Base-by-base conservation (phyloP, 2,113 vertebrate genomes). In the Zingel zingel region DNA sequence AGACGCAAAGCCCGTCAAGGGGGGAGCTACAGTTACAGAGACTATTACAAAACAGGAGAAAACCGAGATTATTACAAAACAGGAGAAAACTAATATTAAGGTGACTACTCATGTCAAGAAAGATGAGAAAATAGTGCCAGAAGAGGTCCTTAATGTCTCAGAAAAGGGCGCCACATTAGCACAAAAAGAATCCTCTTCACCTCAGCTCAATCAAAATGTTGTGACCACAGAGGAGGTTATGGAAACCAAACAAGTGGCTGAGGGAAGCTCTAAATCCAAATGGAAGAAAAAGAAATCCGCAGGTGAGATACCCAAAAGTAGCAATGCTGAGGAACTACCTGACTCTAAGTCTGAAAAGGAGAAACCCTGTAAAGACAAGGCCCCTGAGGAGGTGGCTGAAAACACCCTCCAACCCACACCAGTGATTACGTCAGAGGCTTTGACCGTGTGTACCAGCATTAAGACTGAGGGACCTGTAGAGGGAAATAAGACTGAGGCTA, bases 261-360 rank as follows among this genome's bases (percentile, higher is more conserved):
- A 91, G 15, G 85, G 74, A 65, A 89, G 57, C 48, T 83, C 91
- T 43, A 94, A 93, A 87, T 90, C 92, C 19, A 93, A 93, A 66
- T 86, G 83, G 71, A 94, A 94, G 87, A 94, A 94, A 89, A 94
- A 92, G 84, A 94, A 92, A 86, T 91, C 89, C 61, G 65, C 69
- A 67, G 69, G 27, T 63, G 93, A 92, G 33, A 90, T 6, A 21
- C 30, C 63, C 1, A 89, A 90, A 70, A 82, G 3, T 45, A 10
- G 36, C 1, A 78, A 39, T 27, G 6, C 45, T 6, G 84, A 91
- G 30, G 82, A 71, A 47, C 8, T 43, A 30, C 11, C 57, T 57
- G 70, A 80, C 4, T 58, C 75, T 62, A 71, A 81, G n/a, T 14
- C 59, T 15, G 67, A 70, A 15, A 74, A 21, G 12, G 77, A 81